A percentile compares a stretch with the other conserved stretches of the same genome.
phyloP scores from a whole-genome alignment of 2,888 invertebrate species.

The Pachydiplax longipennis region DNA sequence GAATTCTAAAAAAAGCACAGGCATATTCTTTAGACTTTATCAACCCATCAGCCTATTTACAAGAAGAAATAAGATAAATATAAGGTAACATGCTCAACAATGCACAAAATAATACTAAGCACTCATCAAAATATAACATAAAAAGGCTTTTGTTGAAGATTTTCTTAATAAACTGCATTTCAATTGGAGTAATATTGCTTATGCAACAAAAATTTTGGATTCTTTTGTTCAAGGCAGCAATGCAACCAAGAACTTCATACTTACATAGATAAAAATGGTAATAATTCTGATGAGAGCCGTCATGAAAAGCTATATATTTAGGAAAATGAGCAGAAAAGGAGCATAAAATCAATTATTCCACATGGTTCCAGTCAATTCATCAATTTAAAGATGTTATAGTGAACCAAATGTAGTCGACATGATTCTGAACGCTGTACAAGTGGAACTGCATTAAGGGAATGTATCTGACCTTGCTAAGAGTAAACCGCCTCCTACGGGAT shows the following conservation, averaged over 20 bases:
- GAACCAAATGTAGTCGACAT: slow-evolving; percentile 35
- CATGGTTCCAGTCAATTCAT: slow-evolving; percentile 32
- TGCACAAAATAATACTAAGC: slow-evolving; percentile 31
- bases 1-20: slow-evolving; percentile 3
- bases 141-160: slow-evolving; percentile 16
- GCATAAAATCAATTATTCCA: slow-evolving; percentile 40
- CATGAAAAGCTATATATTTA: slow-evolving; percentile 44
- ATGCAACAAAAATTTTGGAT: slow-evolving; percentile 39
- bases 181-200: slow-evolving; percentile 23
- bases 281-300: slow-evolving; percentile 45
- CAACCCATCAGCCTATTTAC: neutral
- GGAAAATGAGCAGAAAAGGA: slow-evolving; percentile 33
- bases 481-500: slow-evolving; percentile 47
- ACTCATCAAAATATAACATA: slow-evolving; percentile 42
- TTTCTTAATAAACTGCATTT: neutral
- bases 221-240: slow-evolving; percentile 29
- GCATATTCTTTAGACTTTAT: neutral
- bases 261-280: slow-evolving; percentile 42
- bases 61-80: neutral
- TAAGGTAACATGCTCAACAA: neutral
- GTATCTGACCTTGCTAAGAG: slow-evolving; percentile 60
- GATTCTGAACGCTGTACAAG: slow-evolving; percentile 13
- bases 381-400: slow-evolving; percentile 17
- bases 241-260: slow-evolving; percentile 37
- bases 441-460: neutral